These are phyloP conservation scores for Temnothorax rugatulus DNA, from an alignment of 2,888 invertebrate species.

Conservation along the genomic window DNA sequence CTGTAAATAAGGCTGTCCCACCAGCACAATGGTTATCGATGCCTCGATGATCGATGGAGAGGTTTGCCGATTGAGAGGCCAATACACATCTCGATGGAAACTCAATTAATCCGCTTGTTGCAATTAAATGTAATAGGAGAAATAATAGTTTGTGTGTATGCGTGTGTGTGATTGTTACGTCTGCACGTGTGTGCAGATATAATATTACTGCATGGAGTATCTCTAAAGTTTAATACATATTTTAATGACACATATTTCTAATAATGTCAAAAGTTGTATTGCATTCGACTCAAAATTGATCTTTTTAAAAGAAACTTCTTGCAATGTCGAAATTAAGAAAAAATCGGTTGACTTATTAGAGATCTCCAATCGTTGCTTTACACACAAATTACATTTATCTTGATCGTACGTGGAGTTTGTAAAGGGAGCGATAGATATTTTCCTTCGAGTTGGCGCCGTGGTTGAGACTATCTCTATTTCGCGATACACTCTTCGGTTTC, in stretches of 20 bases:
- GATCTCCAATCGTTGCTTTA: background rate
- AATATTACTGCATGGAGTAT: no score
- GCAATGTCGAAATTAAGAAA: background rate
- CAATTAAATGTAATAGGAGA: background rate
- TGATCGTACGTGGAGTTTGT: background rate
- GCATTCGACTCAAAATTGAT: background rate
- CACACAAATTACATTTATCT: constrained; percentile 24
- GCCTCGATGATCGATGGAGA: constrained; percentile 71
- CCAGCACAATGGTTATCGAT: constrained; percentile 64
- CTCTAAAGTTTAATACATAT: background rate
- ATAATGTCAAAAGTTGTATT: background rate
- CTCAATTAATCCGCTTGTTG: background rate
- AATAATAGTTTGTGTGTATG: background rate
- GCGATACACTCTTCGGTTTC: constrained; percentile 41
- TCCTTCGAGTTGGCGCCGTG: constrained; percentile 11
- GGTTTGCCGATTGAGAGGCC: constrained; percentile 11
- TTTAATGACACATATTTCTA: background rate
- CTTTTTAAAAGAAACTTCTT: background rate
- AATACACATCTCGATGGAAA: background rate
- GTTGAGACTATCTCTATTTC: constrained; percentile 38
- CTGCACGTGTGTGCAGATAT: background rate
- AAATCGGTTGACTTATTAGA: background rate
- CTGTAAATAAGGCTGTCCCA: constrained; percentile 69
- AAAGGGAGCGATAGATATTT: constrained; percentile 1
- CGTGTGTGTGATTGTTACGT: background rate